phyloP scores from a whole-genome alignment of 2,113 vertebrate genomes.

The Emydura subglobosa region DNA sequence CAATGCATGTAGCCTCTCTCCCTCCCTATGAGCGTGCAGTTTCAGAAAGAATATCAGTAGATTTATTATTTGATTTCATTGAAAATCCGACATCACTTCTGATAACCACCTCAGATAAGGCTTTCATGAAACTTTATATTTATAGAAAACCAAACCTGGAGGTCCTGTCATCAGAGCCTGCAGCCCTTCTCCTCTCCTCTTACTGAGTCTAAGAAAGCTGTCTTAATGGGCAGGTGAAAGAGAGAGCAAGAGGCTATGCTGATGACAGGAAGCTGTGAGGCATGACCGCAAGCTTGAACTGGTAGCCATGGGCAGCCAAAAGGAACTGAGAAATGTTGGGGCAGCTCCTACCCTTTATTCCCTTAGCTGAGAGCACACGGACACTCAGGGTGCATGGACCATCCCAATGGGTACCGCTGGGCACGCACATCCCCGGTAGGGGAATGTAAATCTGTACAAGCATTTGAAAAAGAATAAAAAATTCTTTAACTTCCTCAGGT shows the following conservation, averaged over 20 bases:
- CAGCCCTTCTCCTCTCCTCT: background rate
- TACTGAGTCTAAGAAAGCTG: background rate
- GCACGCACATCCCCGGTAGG: background rate
- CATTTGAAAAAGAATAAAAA: background rate
- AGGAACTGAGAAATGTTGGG: background rate
- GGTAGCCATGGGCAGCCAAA: background rate
- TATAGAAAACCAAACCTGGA: background rate
- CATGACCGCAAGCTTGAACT: background rate
- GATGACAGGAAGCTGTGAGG: background rate
- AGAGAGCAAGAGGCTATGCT: background rate
- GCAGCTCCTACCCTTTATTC: background rate
- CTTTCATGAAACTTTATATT: background rate
- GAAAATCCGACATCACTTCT: background rate
- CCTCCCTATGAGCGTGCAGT: background rate
- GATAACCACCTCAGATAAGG: background rate
- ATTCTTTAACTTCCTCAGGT: background rate
- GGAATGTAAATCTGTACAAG: no score
- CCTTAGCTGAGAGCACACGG: background rate
- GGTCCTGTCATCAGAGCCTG: background rate
- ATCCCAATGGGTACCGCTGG: background rate
- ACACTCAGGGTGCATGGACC: no score
- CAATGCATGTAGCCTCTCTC: background rate
- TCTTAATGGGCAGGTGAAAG: background rate
- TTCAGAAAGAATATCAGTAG: background rate
- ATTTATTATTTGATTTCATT: background rate